Evolutionary conservation across 2,797 vertebrate genomes (phyloP).

Genomic region (Erpetoichthys calabaricus): DNA sequence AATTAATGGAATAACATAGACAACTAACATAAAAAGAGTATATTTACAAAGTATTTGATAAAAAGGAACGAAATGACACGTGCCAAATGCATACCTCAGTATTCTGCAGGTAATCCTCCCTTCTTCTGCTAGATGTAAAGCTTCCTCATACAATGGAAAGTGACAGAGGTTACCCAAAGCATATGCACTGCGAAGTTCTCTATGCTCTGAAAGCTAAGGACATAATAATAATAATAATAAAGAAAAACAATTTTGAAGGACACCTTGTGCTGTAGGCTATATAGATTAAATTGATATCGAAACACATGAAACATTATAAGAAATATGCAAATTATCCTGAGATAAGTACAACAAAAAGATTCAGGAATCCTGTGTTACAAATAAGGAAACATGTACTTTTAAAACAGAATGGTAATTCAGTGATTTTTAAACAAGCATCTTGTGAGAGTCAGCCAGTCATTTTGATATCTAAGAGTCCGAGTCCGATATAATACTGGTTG

Average conservation of each 20-base stretch:
- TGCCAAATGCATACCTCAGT: slow-evolving; percentile 51
- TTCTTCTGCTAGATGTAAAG: slow-evolving; percentile 79
- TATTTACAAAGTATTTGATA: slow-evolving; percentile 3
- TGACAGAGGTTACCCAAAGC: slow-evolving; percentile 55
- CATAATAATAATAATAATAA: background rate
- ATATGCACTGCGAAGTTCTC: slow-evolving; percentile 43
- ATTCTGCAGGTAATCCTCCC: slow-evolving; percentile 81
- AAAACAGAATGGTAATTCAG: too few relatives aligned
- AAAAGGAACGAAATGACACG: slow-evolving; percentile 5
- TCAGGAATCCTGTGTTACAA: too few relatives aligned
- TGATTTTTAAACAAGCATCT: too few relatives aligned
- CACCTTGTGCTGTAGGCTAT: slow-evolving; percentile 34
- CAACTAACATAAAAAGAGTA: too few relatives aligned
- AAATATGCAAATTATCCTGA: background rate
- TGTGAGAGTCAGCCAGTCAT: too few relatives aligned
- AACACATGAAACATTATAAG: slow-evolving; percentile 9
- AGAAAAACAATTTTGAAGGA: too few relatives aligned
- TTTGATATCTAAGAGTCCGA: too few relatives aligned
- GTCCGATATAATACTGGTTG: too few relatives aligned
- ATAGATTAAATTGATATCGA: background rate
- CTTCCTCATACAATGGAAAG: slow-evolving; percentile 81
- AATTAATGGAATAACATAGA: too few relatives aligned
- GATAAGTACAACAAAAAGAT: too few relatives aligned
- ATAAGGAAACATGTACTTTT: too few relatives aligned
- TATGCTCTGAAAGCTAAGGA: slow-evolving; percentile 54